phyloP scores from a whole-genome alignment of 2,797 vertebrate species.

The Enoplosus armatus region DNA sequence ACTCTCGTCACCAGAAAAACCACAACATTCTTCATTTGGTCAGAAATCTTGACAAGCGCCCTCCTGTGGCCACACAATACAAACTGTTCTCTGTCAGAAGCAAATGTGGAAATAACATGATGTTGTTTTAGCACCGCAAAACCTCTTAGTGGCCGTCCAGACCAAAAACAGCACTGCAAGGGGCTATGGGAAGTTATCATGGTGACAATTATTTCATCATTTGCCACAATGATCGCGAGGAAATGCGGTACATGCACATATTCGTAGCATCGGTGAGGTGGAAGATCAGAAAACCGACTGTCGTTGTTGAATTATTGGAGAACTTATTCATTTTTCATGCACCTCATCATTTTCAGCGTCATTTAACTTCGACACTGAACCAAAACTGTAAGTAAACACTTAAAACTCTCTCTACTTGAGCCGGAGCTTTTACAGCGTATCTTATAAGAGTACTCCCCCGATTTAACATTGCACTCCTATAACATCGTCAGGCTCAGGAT shows the following conservation, averaged over 20 bases:
- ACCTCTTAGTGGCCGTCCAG: not conserved
- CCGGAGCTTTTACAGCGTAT: not conserved
- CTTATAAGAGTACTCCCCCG: not conserved
- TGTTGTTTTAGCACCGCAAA: conserved; percentile 17
- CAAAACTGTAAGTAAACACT: not conserved
- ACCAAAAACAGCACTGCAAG: not conserved
- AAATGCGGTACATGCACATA: not conserved
- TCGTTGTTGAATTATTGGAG: not conserved
- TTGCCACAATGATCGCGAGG: not conserved
- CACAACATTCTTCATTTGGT: not conserved
- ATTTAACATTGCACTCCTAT: not conserved
- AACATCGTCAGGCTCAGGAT: not conserved
- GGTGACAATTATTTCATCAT: not conserved
- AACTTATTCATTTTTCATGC: not conserved
- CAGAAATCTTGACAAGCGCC: not conserved
- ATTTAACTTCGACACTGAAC: not conserved
- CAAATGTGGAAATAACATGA: not conserved
- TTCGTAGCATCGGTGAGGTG: not conserved
- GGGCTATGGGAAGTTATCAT: not conserved
- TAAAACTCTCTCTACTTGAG: not conserved
- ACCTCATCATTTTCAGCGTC: not conserved
- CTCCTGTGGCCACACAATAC: not conserved
- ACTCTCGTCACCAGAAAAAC: not conserved
- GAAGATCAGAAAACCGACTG: not conserved
- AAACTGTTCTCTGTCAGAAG: not conserved